Base-by-base conservation (phyloP, 2,113 vertebrate genomes). In the Melanostigma gelatinosum region DNA sequence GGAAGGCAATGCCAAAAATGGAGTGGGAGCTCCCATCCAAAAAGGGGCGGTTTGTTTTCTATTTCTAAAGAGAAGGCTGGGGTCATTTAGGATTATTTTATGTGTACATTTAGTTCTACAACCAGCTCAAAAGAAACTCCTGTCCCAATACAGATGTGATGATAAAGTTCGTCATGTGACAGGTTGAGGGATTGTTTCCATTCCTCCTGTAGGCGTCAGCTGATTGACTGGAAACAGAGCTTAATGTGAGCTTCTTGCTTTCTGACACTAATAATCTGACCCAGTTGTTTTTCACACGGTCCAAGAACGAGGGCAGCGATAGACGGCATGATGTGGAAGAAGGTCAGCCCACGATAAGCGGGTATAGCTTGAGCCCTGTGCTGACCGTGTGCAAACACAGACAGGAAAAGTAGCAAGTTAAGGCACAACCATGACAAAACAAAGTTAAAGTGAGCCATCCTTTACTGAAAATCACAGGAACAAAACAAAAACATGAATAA, bases 1-100 rank as follows among this genome's bases (percentile, higher is more conserved):
- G 76, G 76, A 86, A 46, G 63, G 57, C 24, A 73, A 57, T 40
- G 60, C 75, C 70, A 60, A 77, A 75, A 87, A 85, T 24, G 46
- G 32, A 38, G 44, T 20, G 52, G 70, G 7, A 29, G 66, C 60
- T 13, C 40, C 5, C 48, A 8, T 64, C 7, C 16, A 54, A 27
- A 29, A 42, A 12, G 20, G 8, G 6, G 11, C 42, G 29, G 6
- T 4, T 4, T 66, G 52, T 36, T 29, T 29, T 58, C 24, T 57
- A 11, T 57, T 57, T 27, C 54, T 13, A 36, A 58, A 29, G 69
- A 58, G 27, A 8, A 18, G 20, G 48, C 13, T 29, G 48, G 16
- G 1, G 9, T 32, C 36, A 46, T 55, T 38, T 24, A 27, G 13
- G 61, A 52, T 38, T 40, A 4, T 11, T 8, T 22, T 2, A 16